Percentiles rank a stretch among this genome's conserved stretches.
phyloP scores from a whole-genome alignment of 2,113 vertebrate genomes.

The Balaenoptera acutorostrata region DNA sequence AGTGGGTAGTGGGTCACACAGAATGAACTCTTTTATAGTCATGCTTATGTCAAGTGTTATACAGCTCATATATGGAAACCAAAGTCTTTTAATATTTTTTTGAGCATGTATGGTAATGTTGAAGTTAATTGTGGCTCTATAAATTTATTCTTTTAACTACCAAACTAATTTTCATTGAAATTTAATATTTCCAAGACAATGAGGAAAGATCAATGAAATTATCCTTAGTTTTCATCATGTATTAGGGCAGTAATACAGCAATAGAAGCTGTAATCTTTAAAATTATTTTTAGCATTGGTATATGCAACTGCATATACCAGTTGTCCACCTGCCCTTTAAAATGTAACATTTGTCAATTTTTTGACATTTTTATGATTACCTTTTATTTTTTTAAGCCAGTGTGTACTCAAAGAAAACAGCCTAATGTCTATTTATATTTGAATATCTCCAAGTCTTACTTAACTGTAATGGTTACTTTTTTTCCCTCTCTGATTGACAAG shows the following conservation, averaged over 20 bases:
- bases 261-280: not conserved
- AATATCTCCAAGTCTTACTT: slow-evolving; percentile 22
- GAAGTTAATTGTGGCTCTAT: slow-evolving; percentile 3
- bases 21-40: not conserved
- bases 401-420: not conserved
- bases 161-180: slow-evolving; percentile 4
- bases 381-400: not conserved
- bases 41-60: not conserved
- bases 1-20: not conserved
- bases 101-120: not conserved
- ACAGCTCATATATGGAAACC: not conserved
- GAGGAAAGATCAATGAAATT: not conserved
- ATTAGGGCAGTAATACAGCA: not conserved
- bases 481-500: not conserved
- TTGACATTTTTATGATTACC: not conserved
- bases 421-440: not conserved
- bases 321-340: slow-evolving; percentile 9
- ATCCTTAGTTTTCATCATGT: not conserved
- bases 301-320: not conserved
- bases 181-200: not conserved
- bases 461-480: slow-evolving; percentile 15
- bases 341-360: not conserved
- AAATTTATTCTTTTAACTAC: not conserved
- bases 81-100: not conserved
- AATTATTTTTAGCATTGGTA: slow-evolving; percentile 6